Conservation (phyloP, 2,113 vertebrate genomes). For the Ia io region DNA sequence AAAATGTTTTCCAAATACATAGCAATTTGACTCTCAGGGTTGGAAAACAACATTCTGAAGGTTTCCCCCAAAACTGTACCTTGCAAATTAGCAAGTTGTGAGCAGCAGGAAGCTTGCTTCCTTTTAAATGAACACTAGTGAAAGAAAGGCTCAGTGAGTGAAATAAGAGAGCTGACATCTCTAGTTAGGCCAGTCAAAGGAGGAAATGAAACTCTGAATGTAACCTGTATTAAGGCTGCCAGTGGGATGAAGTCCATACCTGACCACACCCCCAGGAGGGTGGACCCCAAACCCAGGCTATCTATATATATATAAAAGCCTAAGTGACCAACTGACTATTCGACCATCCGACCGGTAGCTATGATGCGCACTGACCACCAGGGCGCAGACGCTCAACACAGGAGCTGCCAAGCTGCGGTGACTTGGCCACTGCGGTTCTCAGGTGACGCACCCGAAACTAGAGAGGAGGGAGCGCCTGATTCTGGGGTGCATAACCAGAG, state of each 20-base stretch:
- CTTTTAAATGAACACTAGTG: not conserved
- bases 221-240: not conserved
- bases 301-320: no score
- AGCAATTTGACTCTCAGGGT: not conserved
- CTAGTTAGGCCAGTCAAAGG: not conserved
- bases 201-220: not conserved
- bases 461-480: no score
- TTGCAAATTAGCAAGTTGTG: not conserved
- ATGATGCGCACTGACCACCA: no score
- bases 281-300: not conserved
- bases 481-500: no score
- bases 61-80: not conserved
- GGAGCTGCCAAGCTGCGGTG: no score
- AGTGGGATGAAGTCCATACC: rapidly evolving
- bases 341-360: no score
- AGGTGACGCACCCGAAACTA: no score
- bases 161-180: not conserved
- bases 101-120: not conserved
- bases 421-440: no score
- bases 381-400: no score
- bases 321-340: no score
- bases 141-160: not conserved
- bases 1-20: conserved; percentile 35
- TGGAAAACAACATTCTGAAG: not conserved
- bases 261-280: not conserved